Percentiles rank a stretch among this genome's conserved stretches.
phyloP scores from a whole-genome alignment of 2,797 vertebrate genomes.

The Cryptoblepharus egeriae region DNA sequence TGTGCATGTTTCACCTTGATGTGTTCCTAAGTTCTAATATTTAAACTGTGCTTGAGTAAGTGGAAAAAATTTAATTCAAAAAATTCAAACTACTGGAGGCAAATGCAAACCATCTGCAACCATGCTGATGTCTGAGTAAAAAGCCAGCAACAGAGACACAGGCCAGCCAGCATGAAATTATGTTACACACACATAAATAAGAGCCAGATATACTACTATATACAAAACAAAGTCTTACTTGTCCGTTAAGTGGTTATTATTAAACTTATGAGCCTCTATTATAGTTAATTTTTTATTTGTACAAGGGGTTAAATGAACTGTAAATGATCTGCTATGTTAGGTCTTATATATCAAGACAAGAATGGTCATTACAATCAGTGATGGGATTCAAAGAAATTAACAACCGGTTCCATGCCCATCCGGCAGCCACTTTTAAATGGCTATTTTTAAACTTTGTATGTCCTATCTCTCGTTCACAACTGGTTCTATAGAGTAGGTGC shows the following conservation, averaged over 20 bases:
- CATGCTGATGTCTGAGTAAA: conserved; percentile 23
- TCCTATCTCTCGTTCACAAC: too few relatives aligned
- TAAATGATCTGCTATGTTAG: background rate
- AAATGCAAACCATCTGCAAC: conserved; percentile 51
- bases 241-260: conserved; percentile 13
- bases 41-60: conserved; percentile 16
- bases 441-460: too few relatives aligned
- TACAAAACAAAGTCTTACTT: background rate
- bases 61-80: too few relatives aligned
- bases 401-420: too few relatives aligned
- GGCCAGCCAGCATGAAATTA: conserved; percentile 35
- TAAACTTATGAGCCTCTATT: background rate
- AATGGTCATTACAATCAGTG: background rate
- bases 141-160: conserved; percentile 25
- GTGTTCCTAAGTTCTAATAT: conserved; percentile 18
- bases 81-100: conserved; percentile 27
- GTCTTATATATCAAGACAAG: background rate
- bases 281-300: background rate
- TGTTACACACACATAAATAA: conserved; percentile 38
- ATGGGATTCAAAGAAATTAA: too few relatives aligned
- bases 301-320: background rate
- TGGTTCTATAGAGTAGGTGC: too few relatives aligned
- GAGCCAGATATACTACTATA: background rate
- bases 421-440: too few relatives aligned
- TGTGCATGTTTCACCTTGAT: conserved; percentile 20